Evolutionary conservation across 2,113 vertebrate species (phyloP).

Genomic region (Nothoprocta perdicaria): DNA sequence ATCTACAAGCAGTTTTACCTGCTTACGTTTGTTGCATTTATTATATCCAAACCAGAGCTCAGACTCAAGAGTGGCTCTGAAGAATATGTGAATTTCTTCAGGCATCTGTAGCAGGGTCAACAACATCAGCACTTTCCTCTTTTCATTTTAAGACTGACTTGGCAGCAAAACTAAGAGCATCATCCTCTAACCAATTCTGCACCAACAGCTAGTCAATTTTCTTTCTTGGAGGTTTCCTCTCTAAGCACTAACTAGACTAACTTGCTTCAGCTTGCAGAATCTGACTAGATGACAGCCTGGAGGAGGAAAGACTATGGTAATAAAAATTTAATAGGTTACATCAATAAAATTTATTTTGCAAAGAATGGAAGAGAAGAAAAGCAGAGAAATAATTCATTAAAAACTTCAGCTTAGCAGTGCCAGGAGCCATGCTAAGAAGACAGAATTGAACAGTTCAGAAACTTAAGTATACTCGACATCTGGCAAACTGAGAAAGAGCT

Average conservation of each 20-base stretch:
- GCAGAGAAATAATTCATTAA: slow-evolving; percentile 67
- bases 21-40: background rate
- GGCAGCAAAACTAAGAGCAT: background rate
- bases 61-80: background rate
- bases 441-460: slow-evolving; percentile 40
- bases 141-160: background rate
- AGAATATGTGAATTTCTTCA: background rate
- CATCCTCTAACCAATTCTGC: background rate
- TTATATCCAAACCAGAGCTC: background rate
- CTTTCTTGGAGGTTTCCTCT: slow-evolving; percentile 6
- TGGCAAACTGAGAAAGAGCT: background rate
- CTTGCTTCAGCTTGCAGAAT: slow-evolving; percentile 43
- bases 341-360: slow-evolving; percentile 64
- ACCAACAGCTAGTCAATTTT: background rate
- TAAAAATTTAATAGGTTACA: slow-evolving; percentile 60
- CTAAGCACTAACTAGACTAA: background rate
- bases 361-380: slow-evolving; percentile 55
- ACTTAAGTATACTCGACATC: background rate
- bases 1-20: background rate
- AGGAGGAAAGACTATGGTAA: slow-evolving; percentile 14
- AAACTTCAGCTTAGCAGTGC: background rate
- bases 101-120: background rate
- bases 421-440: background rate
- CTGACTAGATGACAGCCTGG: slow-evolving; percentile 40
- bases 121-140: background rate